A percentile compares a stretch with the other conserved stretches of the same genome.
Conservation (phyloP, 2,113 vertebrate species). For the Toxotes chatareus region DNA sequence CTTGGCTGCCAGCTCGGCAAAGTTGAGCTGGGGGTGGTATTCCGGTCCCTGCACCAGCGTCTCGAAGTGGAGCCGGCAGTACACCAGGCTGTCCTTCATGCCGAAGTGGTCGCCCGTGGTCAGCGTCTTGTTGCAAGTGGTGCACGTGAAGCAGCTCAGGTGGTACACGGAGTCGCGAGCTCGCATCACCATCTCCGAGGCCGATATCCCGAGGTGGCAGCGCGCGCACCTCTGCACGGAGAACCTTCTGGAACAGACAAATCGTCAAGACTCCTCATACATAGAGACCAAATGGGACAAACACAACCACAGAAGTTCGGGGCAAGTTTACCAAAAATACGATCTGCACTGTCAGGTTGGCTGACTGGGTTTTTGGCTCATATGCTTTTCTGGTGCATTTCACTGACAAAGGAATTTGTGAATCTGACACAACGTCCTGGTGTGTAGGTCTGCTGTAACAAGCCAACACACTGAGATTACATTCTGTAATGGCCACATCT, state of each 20-base stretch:
- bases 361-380: not conserved
- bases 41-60: conserved; percentile 93
- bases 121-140: conserved; percentile 98
- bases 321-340: not conserved
- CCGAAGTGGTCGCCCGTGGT: conserved; percentile 98
- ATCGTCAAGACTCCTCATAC: conserved; percentile 69
- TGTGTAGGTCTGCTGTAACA: not conserved
- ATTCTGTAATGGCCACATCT: conserved; percentile 30
- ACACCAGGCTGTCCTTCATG: conserved; percentile 99
- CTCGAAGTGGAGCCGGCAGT: conserved; percentile 98
- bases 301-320: not conserved
- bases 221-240: conserved; percentile 99
- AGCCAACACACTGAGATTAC: not conserved
- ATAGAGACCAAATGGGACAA: not conserved
- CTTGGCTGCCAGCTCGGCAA: conserved; percentile 96
- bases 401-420: not conserved
- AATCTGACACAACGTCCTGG: not conserved
- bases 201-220: conserved; percentile 99
- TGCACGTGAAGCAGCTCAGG: conserved; percentile 99
- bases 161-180: conserved; percentile 99
- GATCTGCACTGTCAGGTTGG: not conserved
- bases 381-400: not conserved
- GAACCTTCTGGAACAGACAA: conserved; percentile 96
- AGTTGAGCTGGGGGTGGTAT: conserved; percentile 94
- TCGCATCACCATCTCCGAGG: conserved; percentile 99